Percentiles rank a stretch among this genome's conserved stretches.
These are phyloP conservation scores for Pseudorectes ferrugineus DNA, from an alignment of 2,113 vertebrate genomes.

Conservation along the genomic window DNA sequence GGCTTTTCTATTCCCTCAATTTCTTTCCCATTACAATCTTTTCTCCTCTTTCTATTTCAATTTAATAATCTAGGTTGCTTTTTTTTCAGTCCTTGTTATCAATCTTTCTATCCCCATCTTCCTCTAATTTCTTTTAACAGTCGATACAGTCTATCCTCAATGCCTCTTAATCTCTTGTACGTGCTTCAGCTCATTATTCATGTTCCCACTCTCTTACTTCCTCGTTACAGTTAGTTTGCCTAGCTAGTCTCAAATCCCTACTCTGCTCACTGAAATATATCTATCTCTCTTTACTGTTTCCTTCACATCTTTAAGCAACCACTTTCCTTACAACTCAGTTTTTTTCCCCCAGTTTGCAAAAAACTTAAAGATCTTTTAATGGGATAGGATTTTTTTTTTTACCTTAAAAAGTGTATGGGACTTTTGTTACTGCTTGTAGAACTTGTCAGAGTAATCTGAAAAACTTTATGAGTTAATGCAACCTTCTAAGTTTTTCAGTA, in stretches of 20 bases:
- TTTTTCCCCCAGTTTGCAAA: neutral
- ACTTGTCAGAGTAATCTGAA: neutral
- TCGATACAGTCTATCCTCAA: neutral
- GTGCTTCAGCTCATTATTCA: neutral
- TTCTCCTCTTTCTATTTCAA: neutral
- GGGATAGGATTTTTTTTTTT: neutral
- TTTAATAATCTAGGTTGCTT: neutral
- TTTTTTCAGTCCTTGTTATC: neutral
- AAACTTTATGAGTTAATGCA: neutral
- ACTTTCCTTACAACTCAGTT: neutral
- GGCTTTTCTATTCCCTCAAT: too few species aligned
- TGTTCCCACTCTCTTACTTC: neutral
- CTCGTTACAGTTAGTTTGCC: neutral
- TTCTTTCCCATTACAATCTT: neutral
- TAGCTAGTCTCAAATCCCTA: neutral
- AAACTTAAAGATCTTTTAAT: neutral
- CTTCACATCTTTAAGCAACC: neutral
- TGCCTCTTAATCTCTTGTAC: neutral
- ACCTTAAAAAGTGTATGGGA: neutral
- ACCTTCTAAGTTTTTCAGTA: neutral
- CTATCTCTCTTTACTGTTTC: neutral
- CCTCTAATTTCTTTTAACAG: neutral
- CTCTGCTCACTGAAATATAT: neutral
- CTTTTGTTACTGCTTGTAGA: neutral
- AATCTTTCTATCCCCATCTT: neutral